These are phyloP conservation scores for Mermis nigrescens DNA, from an alignment of 2,888 invertebrate genomes.

Conservation along the genomic window DNA sequence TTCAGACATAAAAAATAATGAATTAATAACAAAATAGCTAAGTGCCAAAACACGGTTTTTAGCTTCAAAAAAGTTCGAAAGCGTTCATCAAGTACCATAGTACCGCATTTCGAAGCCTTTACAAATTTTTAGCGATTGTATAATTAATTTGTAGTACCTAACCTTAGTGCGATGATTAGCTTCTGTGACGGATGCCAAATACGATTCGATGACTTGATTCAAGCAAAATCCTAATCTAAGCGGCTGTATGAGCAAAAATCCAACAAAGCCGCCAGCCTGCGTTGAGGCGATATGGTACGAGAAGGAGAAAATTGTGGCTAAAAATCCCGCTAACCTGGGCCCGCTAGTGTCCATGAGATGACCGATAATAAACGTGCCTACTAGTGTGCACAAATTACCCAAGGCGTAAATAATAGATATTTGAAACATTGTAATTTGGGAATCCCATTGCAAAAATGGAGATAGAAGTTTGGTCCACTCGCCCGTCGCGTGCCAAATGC, in stretches of 20 bases:
- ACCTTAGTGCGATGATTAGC: conserved; percentile 29
- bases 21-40: no score
- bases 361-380: conserved; percentile 23
- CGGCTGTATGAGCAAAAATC: background rate
- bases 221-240: conserved; percentile 25
- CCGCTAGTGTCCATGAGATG: conserved; percentile 13
- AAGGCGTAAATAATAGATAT: conserved; percentile 19
- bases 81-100: no score
- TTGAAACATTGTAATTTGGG: conserved; percentile 17
- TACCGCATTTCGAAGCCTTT: no score
- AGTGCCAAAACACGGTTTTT: no score
- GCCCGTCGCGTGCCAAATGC: conserved; percentile 22
- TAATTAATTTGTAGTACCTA: no score
- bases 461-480: conserved; percentile 23
- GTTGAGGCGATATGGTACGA: conserved; percentile 28
- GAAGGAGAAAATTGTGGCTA: conserved; percentile 24
- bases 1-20: no score
- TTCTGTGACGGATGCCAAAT: conserved; percentile 29
- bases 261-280: conserved; percentile 15
- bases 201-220: conserved; percentile 12
- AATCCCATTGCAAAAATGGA: conserved; percentile 23
- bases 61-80: no score
- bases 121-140: no score
- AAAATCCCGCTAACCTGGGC: conserved; percentile 22
- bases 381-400: conserved; percentile 17